phyloP scores from a whole-genome alignment of 2,113 vertebrate genomes.

The Callaeas wilsoni region DNA sequence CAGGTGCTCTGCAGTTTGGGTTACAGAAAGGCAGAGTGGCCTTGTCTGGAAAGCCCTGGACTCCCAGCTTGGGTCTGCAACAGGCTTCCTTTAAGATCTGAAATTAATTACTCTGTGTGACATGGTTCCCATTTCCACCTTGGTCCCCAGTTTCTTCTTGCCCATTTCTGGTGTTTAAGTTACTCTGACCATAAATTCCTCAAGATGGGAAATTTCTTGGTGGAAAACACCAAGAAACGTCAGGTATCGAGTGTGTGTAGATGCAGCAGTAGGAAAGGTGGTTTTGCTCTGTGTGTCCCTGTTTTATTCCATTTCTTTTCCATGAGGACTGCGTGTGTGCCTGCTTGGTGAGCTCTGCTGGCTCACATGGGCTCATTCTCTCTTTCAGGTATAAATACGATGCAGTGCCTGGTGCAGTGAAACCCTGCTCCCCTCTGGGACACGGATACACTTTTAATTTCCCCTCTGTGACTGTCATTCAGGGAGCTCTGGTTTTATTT shows the following conservation, averaged over 20 bases:
- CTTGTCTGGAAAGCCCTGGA: background rate
- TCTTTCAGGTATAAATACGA: background rate
- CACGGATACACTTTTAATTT: background rate
- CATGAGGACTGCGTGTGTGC: background rate
- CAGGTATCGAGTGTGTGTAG: background rate
- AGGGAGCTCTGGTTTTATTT: background rate
- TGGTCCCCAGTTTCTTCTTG: background rate
- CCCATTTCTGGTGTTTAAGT: background rate
- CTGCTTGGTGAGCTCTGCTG: background rate
- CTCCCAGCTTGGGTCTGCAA: background rate
- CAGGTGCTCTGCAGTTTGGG: background rate
- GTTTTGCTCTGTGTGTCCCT: background rate
- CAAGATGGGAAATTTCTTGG: background rate
- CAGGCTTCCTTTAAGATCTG: background rate
- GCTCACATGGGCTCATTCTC: accelerated
- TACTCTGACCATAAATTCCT: background rate
- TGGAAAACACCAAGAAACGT: accelerated
- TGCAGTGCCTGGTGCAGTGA: background rate
- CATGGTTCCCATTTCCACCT: background rate
- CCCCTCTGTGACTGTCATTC: background rate
- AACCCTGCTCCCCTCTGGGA: background rate
- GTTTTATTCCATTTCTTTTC: background rate
- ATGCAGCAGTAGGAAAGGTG: background rate
- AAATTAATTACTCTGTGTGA: background rate
- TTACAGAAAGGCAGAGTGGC: background rate